Conservation (phyloP, 2,888 invertebrate genomes). For the Cantharis rufa region DNA sequence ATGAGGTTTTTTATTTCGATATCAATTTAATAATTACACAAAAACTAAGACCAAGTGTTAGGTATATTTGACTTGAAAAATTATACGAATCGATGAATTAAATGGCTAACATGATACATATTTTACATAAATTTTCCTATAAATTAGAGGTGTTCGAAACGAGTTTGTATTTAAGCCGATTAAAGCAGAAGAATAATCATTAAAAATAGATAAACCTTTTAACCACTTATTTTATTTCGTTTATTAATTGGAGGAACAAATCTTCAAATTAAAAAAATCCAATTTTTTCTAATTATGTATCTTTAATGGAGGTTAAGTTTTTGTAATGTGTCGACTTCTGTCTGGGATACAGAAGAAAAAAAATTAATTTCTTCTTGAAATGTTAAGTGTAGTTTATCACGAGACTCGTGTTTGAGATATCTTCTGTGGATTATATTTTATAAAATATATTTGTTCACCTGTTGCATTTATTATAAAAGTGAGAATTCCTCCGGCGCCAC, state of each 20-base stretch:
- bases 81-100: not conserved
- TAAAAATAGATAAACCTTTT: constrained; percentile 1
- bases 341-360: not conserved
- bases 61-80: not conserved
- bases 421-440: not conserved
- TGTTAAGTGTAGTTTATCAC: not conserved
- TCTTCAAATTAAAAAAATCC: not conserved
- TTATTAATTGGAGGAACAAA: not conserved
- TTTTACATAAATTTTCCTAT: constrained; percentile 6
- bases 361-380: not conserved
- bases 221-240: not conserved
- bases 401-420: not conserved
- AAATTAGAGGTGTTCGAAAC: constrained; percentile 3
- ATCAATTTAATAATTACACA: not conserved
- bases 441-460: constrained; percentile 8
- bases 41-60: not conserved
- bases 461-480: constrained; percentile 38
- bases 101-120: not conserved
- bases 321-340: not conserved
- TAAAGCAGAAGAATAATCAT: not conserved
- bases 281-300: not conserved
- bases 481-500: constrained; percentile 46
- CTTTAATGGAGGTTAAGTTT: not conserved
- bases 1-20: not conserved
- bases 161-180: constrained; percentile 2